phyloP scores from a whole-genome alignment of 1,140 invertebrate genomes.

The Charaxes varanes region DNA sequence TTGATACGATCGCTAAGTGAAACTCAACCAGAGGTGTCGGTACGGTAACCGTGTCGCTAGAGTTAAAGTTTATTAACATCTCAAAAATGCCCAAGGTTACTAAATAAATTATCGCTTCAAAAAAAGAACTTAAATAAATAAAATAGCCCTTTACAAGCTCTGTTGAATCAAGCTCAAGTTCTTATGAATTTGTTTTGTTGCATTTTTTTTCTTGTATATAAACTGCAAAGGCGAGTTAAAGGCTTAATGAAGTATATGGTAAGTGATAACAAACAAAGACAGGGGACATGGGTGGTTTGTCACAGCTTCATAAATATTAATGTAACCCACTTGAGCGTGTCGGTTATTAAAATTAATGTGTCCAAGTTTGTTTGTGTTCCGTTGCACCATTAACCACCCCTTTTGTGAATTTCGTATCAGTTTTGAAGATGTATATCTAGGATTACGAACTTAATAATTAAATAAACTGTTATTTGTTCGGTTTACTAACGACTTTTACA shows the following conservation, averaged over 20 bases:
- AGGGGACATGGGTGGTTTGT: constrained; percentile 21
- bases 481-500: too few species aligned
- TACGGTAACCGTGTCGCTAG: too few species aligned
- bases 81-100: too few species aligned
- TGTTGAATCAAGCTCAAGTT: too few species aligned
- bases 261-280: constrained; percentile 19
- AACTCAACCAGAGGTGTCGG: too few species aligned
- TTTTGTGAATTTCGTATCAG: constrained; percentile 1
- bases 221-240: constrained; percentile 8
- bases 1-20: too few species aligned
- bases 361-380: constrained; percentile 26
- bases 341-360: constrained; percentile 55
- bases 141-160: too few species aligned
- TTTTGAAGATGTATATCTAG: constrained; percentile 4
- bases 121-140: too few species aligned
- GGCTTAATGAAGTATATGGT: constrained; percentile 21
- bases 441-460: neutral
- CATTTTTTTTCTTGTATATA: neutral
- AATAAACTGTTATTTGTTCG: too few species aligned
- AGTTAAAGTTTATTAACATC: too few species aligned
- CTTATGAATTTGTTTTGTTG: neutral
- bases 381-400: constrained; percentile 8
- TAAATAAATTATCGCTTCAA: too few species aligned
- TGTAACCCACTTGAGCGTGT: constrained; percentile 38
- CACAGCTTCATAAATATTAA: constrained; percentile 55